phyloP scores from a whole-genome alignment of 2,797 vertebrate species.

The Urocyon cinereoargenteus region DNA sequence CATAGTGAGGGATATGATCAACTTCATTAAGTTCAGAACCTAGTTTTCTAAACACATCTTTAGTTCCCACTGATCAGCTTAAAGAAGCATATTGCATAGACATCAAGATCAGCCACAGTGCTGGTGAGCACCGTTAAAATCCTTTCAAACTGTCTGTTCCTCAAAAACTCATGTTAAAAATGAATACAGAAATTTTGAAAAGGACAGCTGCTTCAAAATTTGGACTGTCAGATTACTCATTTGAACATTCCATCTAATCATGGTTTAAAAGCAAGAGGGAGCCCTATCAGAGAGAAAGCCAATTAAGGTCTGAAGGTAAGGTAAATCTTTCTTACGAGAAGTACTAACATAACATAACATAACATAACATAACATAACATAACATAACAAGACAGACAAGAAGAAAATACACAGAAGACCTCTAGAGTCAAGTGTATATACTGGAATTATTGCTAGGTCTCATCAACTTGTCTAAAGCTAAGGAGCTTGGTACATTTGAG shows the following conservation, averaged over 20 bases:
- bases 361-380: background rate
- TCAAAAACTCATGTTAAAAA: slow-evolving; percentile 54
- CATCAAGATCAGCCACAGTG: background rate
- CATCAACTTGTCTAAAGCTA: background rate
- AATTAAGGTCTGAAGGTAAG: slow-evolving; percentile 41
- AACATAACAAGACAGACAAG: slow-evolving; percentile 51
- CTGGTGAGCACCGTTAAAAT: slow-evolving; percentile 14
- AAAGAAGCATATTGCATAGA: background rate
- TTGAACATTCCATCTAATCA: background rate
- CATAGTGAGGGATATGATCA: too few relatives aligned
- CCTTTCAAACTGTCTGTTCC: slow-evolving; percentile 59
- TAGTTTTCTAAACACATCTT: background rate
- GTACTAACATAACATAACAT: slow-evolving; percentile 62
- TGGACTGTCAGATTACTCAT: slow-evolving; percentile 28
- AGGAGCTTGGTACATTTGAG: background rate
- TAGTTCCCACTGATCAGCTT: background rate
- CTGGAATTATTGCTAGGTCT: background rate
- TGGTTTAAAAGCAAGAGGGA: slow-evolving; percentile 21
- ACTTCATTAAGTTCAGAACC: background rate
- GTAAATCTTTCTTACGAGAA: slow-evolving; percentile 38
- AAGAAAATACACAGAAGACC: background rate
- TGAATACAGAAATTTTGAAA: slow-evolving; percentile 47
- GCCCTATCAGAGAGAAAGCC: slow-evolving; percentile 48
- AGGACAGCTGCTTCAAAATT: slow-evolving; percentile 42
- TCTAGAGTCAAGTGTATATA: slow-evolving; percentile 52